Percentiles rank a stretch among this genome's conserved stretches.
These are phyloP conservation scores for Akabosia matsudoensis DNA, from an alignment of 1,140 invertebrate species.

Conservation along the genomic window DNA sequence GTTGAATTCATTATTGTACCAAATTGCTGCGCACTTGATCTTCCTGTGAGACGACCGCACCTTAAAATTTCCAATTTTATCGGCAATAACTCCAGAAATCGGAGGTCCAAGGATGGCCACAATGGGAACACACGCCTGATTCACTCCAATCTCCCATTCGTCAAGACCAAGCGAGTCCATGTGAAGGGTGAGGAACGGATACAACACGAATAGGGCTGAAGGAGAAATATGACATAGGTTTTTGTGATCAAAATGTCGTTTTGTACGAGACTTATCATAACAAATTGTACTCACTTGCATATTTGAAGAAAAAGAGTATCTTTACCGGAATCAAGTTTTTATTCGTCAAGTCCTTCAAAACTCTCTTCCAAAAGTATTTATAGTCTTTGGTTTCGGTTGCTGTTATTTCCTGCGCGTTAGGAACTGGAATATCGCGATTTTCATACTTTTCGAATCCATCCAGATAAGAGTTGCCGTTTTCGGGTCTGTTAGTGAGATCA, in stretches of 20 bases:
- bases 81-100: slow-evolving; percentile 69
- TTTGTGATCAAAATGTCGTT: too few species aligned
- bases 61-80: slow-evolving; percentile 77
- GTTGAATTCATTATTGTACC: slow-evolving; percentile 14
- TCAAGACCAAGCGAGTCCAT: slow-evolving; percentile 79
- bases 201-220: slow-evolving; percentile 69
- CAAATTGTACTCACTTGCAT: slow-evolving; percentile 65
- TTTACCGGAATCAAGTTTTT: slow-evolving; percentile 70
- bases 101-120: slow-evolving; percentile 74
- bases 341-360: slow-evolving; percentile 52
- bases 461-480: not conserved
- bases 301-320: slow-evolving; percentile 71
- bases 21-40: slow-evolving; percentile 1
- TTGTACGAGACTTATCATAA: too few species aligned
- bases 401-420: not conserved
- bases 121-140: slow-evolving; percentile 75
- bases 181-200: slow-evolving; percentile 80
- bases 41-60: slow-evolving; percentile 51
- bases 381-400: not conserved
- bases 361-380: slow-evolving; percentile 24
- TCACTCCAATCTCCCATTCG: slow-evolving; percentile 78
- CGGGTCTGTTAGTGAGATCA: not conserved
- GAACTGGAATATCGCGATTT: not conserved
- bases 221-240: slow-evolving; percentile 43
- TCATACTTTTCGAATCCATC: not conserved